These are phyloP conservation scores for Noctua janthina DNA, from an alignment of 2,888 invertebrate species.

Conservation along the genomic window DNA sequence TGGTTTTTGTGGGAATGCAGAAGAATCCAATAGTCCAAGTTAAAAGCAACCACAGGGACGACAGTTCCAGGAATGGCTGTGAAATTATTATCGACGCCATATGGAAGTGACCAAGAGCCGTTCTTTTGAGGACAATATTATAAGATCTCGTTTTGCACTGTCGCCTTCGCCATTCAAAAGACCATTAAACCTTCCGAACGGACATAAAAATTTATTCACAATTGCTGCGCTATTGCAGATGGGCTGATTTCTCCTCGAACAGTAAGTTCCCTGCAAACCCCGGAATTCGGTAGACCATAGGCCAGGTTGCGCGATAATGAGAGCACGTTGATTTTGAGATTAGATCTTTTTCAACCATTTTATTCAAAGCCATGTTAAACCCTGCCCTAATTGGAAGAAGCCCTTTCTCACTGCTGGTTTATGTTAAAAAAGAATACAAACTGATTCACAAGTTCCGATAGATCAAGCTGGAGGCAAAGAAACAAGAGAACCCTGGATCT, in stretches of 20 bases:
- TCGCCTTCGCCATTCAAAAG: not conserved
- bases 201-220: not conserved
- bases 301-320: not conserved
- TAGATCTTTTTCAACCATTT: not conserved
- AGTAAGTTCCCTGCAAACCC: too few species aligned
- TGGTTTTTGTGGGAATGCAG: not conserved
- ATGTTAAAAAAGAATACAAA: not conserved
- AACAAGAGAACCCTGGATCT: not conserved
- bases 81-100: not conserved
- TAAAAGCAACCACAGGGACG: not conserved
- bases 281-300: not conserved
- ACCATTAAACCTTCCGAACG: not conserved
- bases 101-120: not conserved
- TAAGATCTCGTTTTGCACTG: not conserved
- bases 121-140: not conserved
- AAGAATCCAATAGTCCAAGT: not conserved
- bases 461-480: not conserved
- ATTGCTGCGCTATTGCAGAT: not conserved
- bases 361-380: conserved; percentile 2
- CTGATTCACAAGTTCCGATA: not conserved
- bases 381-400: not conserved
- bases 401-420: not conserved
- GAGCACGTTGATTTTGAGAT: not conserved
- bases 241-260: not conserved
- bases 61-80: not conserved